Evolutionary conservation across 2,797 vertebrate species (phyloP).

Genomic region (Enteromius viviparus): DNA sequence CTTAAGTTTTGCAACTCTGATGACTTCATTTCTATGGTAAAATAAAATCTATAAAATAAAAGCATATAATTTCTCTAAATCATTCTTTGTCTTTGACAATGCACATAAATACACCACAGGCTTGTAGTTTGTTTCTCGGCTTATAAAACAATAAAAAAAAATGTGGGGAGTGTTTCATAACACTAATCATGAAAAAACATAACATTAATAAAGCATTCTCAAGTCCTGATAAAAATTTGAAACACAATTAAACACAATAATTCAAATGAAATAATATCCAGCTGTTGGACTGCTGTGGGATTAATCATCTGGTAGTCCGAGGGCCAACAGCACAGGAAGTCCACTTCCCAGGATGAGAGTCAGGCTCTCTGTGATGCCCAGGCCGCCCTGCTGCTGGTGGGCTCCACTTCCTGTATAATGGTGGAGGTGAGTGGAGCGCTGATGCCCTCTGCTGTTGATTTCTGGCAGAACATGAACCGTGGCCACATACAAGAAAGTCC

Average conservation of each 20-base stretch:
- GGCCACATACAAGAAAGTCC: slow-evolving; percentile 80
- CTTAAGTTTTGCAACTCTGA: neutral
- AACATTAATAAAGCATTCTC: neutral
- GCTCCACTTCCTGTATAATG: slow-evolving; percentile 42
- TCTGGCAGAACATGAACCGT: slow-evolving; percentile 77
- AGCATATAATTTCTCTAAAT: neutral
- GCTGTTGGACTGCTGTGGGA: neutral
- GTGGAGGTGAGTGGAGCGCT: slow-evolving; percentile 49
- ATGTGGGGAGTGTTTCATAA: neutral
- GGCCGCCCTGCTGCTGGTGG: slow-evolving; percentile 61
- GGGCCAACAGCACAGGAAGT: slow-evolving; percentile 72
- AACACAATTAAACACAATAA: neutral
- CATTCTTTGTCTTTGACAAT: neutral
- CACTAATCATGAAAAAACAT: neutral
- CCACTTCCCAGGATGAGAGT: slow-evolving; percentile 75
- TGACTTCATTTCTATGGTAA: neutral
- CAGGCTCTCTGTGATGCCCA: slow-evolving; percentile 75
- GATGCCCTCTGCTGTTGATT: slow-evolving; percentile 68
- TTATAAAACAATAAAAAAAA: neutral
- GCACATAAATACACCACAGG: neutral
- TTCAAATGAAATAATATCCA: neutral
- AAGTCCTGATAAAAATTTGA: neutral
- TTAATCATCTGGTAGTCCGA: slow-evolving; percentile 72
- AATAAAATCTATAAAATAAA: neutral
- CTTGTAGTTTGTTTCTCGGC: neutral